Evolutionary conservation across 2,888 invertebrate species (phyloP).

Genomic region (Clusia tigrina): DNA sequence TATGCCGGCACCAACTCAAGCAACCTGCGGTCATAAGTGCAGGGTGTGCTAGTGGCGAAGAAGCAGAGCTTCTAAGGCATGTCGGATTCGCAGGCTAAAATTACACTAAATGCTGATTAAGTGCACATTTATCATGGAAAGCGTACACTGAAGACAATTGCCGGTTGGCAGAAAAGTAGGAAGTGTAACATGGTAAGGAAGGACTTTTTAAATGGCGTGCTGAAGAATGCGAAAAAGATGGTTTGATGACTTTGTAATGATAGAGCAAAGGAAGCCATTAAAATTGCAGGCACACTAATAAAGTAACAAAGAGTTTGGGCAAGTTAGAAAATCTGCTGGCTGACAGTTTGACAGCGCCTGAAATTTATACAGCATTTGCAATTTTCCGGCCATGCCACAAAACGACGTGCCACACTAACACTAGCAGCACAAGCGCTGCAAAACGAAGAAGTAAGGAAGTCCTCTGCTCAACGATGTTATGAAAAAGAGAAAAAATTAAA

Average conservation of each 20-base stretch:
- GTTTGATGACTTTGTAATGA: constrained; percentile 22
- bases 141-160: constrained; percentile 23
- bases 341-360: no score
- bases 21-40: no score
- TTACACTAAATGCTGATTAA: constrained; percentile 65
- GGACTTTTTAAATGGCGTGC: constrained; percentile 38
- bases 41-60: no score
- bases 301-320: background rate
- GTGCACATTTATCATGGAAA: constrained; percentile 62
- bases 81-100: constrained; percentile 53
- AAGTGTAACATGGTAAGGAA: constrained; percentile 21
- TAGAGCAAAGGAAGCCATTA: background rate
- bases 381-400: no score
- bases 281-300: background rate
- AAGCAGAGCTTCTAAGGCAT: constrained; percentile 46
- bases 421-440: background rate
- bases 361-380: no score
- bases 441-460: background rate
- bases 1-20: no score
- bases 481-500: no score
- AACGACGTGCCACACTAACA: no score
- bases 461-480: background rate
- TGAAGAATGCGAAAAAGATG: constrained; percentile 12
- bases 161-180: constrained; percentile 22
- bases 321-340: no score